A percentile compares a stretch with the other conserved stretches of the same genome.
Evolutionary conservation across 2,113 vertebrate genomes (phyloP).

Genomic region (Tonatia bakeri): DNA sequence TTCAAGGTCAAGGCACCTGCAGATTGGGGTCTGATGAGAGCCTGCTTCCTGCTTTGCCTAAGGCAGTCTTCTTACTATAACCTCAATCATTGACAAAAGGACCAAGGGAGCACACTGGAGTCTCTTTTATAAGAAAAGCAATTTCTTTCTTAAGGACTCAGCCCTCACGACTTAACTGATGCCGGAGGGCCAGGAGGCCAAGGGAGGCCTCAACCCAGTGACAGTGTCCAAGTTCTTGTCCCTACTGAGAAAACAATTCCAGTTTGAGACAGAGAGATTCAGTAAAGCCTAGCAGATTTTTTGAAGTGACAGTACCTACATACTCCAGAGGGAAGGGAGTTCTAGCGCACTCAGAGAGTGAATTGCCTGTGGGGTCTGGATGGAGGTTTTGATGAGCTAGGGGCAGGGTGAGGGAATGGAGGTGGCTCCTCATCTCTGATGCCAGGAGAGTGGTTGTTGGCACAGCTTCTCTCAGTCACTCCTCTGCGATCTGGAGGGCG

Average conservation of each 20-base stretch:
- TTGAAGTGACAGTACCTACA: accelerated
- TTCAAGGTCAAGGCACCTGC: background rate
- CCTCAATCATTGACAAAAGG: background rate
- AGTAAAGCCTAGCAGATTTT: background rate
- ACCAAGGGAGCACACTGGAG: background rate
- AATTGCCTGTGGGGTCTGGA: background rate
- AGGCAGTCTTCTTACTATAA: background rate
- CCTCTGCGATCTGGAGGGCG: background rate
- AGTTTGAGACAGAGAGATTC: background rate
- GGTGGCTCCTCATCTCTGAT: background rate
- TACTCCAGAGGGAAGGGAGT: background rate
- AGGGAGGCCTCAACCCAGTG: background rate
- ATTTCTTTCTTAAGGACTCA: background rate
- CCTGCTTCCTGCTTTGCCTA: background rate
- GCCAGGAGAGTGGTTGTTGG: background rate
- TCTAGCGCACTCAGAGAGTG: background rate
- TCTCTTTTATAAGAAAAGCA: background rate
- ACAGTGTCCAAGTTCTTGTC: background rate
- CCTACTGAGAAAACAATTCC: background rate
- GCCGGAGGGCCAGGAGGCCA: background rate
- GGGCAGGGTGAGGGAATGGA: background rate
- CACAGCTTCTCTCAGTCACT: background rate
- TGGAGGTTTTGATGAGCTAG: background rate
- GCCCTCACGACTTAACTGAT: background rate
- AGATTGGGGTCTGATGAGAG: background rate